These are phyloP conservation scores for Agrilus planipennis DNA, from an alignment of 1,140 invertebrate species.

Conservation along the genomic window DNA sequence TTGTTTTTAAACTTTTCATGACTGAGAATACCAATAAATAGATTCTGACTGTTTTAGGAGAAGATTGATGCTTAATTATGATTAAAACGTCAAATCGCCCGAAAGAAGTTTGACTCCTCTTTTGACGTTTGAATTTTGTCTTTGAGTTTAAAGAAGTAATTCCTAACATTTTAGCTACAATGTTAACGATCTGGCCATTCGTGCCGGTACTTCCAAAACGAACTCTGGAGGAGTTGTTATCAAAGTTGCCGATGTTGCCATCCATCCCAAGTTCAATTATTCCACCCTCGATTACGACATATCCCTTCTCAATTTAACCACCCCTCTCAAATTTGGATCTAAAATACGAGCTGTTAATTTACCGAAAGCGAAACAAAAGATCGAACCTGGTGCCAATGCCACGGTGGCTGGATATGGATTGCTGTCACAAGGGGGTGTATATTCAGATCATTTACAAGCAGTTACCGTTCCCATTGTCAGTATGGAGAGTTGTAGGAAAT, in stretches of 20 bases:
- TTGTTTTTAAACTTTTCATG: too few species aligned
- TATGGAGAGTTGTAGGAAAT: not conserved
- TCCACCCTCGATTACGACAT: constrained; percentile 1
- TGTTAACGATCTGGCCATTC: not conserved
- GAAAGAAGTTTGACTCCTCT: too few species aligned
- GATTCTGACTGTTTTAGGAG: too few species aligned
- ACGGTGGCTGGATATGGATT: constrained; percentile 7
- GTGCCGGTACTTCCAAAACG: not conserved
- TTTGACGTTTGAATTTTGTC: too few species aligned
- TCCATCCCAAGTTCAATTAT: not conserved
- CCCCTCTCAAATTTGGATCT: not conserved
- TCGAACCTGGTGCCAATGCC: constrained; percentile 6
- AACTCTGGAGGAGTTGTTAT: not conserved
- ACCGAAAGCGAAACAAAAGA: not conserved
- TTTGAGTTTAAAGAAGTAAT: too few species aligned
- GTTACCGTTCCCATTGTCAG: not conserved
- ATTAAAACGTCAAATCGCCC: too few species aligned
- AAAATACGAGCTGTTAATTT: not conserved
- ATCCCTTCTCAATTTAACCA: not conserved
- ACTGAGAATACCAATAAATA: too few species aligned
- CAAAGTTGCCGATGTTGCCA: not conserved
- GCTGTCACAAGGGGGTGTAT: not conserved
- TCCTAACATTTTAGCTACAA: too few species aligned
- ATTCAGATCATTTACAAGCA: not conserved
- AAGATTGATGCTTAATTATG: too few species aligned